A percentile compares a stretch with the other conserved stretches of the same genome.
These are phyloP conservation scores for Oscheius sp. DNA, from an alignment of 2,888 invertebrate genomes.

Conservation along the genomic window DNA sequence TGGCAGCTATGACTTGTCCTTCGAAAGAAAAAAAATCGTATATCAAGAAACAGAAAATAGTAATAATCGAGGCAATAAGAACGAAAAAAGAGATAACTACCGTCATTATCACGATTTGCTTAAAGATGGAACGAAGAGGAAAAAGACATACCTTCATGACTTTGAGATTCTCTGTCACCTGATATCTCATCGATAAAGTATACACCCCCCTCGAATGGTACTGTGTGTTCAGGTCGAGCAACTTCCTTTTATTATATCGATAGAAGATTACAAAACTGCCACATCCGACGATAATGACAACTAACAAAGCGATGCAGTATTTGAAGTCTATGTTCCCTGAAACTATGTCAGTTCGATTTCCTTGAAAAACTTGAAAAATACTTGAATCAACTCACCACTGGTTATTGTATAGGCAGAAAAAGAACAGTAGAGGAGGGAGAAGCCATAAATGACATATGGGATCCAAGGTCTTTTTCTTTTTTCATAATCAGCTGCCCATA, in stretches of 20 bases:
- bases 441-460: neutral
- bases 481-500: constrained; percentile 1
- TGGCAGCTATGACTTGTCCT: neutral
- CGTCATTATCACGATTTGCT: neutral
- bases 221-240: neutral
- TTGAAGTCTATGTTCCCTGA: neutral
- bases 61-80: neutral
- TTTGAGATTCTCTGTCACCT: constrained; percentile 10
- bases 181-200: constrained; percentile 4
- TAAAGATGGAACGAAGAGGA: neutral
- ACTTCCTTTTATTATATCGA: constrained; percentile 1
- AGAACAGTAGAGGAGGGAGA: neutral
- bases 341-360: neutral
- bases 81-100: neutral
- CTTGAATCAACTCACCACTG: neutral
- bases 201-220: neutral
- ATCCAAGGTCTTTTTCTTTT: neutral
- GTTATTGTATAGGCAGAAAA: neutral
- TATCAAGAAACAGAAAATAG: neutral
- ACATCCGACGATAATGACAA: neutral
- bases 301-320: neutral
- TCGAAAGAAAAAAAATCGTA: constrained; percentile 3
- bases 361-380: neutral
- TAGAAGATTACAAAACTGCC: neutral
- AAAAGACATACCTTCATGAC: constrained; percentile 1